phyloP scores from a whole-genome alignment of 2,888 invertebrate genomes.

The Melipona bicolor region DNA sequence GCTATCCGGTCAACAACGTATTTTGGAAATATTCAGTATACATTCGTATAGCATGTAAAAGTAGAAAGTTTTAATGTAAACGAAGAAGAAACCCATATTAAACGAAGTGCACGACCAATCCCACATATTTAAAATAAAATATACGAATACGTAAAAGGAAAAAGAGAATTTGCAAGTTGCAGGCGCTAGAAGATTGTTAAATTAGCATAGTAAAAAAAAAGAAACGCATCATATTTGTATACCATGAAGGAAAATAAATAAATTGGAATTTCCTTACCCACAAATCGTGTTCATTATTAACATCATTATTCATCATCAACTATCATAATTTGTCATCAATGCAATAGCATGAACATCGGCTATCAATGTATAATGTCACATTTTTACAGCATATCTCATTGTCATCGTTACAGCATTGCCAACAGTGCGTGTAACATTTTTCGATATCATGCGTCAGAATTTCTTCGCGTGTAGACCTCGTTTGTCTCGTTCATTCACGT shows the following conservation, averaged over 20 bases:
- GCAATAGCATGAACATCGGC: slow-evolving; percentile 52
- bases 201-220: slow-evolving; percentile 38
- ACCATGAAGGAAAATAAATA: slow-evolving; percentile 55
- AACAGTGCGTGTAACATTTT: slow-evolving; percentile 49
- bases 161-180: slow-evolving; percentile 38
- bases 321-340: slow-evolving; percentile 64
- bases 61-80: slow-evolving; percentile 25
- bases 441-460: slow-evolving; percentile 54
- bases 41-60: slow-evolving; percentile 15
- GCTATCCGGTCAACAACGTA: background rate
- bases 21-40: slow-evolving; percentile 1
- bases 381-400: slow-evolving; percentile 59
- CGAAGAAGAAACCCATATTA: slow-evolving; percentile 33
- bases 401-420: slow-evolving; percentile 62
- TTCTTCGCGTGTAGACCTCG: slow-evolving; percentile 57
- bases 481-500: slow-evolving; percentile 46
- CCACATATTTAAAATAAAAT: slow-evolving; percentile 44
- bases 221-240: slow-evolving; percentile 28
- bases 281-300: slow-evolving; percentile 69
- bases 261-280: slow-evolving; percentile 77
- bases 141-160: slow-evolving; percentile 8
- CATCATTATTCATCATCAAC: slow-evolving; percentile 60
- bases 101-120: slow-evolving; percentile 44
- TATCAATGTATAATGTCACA: slow-evolving; percentile 59
- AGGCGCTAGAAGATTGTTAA: slow-evolving; percentile 49